Conservation (phyloP, 92 coral and sea anemone genomes). For the Heliopora coerulea region DNA sequence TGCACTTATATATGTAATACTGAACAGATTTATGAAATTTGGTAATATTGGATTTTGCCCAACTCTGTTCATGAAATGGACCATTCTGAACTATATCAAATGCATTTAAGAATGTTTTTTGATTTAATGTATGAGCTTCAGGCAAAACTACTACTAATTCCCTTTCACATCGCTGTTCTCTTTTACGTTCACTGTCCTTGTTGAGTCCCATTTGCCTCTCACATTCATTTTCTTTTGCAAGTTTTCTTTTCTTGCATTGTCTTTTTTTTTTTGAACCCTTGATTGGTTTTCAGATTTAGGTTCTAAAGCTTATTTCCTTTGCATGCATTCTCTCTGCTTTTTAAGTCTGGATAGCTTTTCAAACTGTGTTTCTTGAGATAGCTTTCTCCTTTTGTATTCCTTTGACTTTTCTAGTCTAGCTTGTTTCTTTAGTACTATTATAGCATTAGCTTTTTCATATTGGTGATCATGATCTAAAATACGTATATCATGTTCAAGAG, state of each 20-base stretch:
- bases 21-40: conserved; percentile 48
- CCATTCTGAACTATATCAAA: conserved; percentile 50
- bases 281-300: not conserved
- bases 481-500: too few species aligned
- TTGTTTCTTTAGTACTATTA: too few species aligned
- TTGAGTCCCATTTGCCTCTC: conserved; percentile 9
- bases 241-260: conserved; percentile 18
- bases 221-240: conserved; percentile 7
- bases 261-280: not conserved
- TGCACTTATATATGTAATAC: conserved; percentile 40
- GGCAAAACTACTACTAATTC: too few species aligned
- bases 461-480: too few species aligned
- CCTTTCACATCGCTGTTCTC: not conserved
- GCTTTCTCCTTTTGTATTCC: too few species aligned
- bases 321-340: too few species aligned
- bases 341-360: too few species aligned
- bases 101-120: not conserved
- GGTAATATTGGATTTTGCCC: conserved; percentile 52
- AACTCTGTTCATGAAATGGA: conserved; percentile 31
- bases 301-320: not conserved
- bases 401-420: too few species aligned
- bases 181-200: not conserved
- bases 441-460: too few species aligned
- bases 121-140: too few species aligned
- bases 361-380: too few species aligned